These are phyloP conservation scores for Cydia pomonella DNA, from an alignment of 1,140 invertebrate genomes.

Conservation along the genomic window DNA sequence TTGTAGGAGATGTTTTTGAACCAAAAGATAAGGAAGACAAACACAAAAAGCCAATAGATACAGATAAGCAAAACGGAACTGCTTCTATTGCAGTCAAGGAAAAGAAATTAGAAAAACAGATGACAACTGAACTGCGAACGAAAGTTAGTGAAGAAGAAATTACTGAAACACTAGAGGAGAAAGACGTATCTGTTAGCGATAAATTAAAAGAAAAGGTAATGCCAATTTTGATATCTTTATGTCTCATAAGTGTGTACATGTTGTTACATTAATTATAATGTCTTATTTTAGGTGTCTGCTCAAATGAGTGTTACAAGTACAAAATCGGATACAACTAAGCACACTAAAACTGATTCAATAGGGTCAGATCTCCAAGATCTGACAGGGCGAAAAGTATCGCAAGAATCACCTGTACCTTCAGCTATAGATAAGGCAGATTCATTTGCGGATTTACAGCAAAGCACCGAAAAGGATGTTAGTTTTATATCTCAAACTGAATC, in stretches of 20 bases:
- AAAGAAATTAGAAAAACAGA: slow-evolving; percentile 58
- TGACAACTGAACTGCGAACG: slow-evolving; percentile 61
- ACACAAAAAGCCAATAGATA: slow-evolving; percentile 80
- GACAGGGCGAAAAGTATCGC: slow-evolving; percentile 58
- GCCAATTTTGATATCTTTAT: slow-evolving; percentile 5
- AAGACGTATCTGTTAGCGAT: slow-evolving; percentile 60
- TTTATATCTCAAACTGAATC: slow-evolving; percentile 79
- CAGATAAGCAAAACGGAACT: slow-evolving; percentile 77
- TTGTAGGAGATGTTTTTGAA: slow-evolving; percentile 36
- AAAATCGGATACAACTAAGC: slow-evolving; percentile 69
- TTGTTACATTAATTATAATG: slow-evolving; percentile 35
- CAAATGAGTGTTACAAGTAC: slow-evolving; percentile 64
- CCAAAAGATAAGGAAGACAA: slow-evolving; percentile 43
- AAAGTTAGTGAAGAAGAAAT: slow-evolving; percentile 71
- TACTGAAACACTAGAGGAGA: slow-evolving; percentile 65
- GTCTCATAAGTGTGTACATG: neutral
- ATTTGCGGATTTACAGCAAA: slow-evolving; percentile 73
- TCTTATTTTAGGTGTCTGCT: slow-evolving; percentile 57
- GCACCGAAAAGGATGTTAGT: slow-evolving; percentile 76
- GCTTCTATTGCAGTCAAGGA: slow-evolving; percentile 63
- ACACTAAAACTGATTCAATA: slow-evolving; percentile 74
- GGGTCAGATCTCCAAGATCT: slow-evolving; percentile 71
- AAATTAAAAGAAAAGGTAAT: slow-evolving; percentile 65
- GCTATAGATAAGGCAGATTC: slow-evolving; percentile 74
- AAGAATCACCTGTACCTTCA: slow-evolving; percentile 70